These are phyloP conservation scores for Lasioglossum leucozonium DNA, from an alignment of 2,888 invertebrate genomes.

Conservation along the genomic window DNA sequence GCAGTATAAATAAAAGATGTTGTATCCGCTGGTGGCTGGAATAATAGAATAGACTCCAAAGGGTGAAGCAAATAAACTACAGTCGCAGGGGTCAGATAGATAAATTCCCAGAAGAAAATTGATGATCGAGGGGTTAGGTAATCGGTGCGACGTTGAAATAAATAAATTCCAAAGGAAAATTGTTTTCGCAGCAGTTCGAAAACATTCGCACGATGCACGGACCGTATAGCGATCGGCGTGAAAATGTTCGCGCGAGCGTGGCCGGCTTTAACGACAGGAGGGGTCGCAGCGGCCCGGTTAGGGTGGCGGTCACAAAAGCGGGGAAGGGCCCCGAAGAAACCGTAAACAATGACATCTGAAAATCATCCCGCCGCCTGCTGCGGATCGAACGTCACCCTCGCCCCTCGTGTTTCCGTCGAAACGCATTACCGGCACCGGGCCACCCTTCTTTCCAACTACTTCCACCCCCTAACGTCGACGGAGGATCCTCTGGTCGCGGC, in stretches of 20 bases:
- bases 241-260: conserved; percentile 20
- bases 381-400: conserved; percentile 40
- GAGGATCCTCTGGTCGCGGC: not conserved
- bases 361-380: conserved; percentile 52
- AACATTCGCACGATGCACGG: conserved; percentile 28
- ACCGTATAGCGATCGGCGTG: conserved; percentile 51
- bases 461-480: not conserved
- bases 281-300: conserved; percentile 47
- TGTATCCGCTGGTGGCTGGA: not conserved
- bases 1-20: not conserved
- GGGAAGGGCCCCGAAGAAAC: conserved; percentile 67
- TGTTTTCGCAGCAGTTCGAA: not conserved
- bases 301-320: conserved; percentile 57
- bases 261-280: conserved; percentile 47
- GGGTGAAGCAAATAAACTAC: not conserved
- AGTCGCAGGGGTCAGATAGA: not conserved
- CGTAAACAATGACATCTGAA: conserved; percentile 77
- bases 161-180: not conserved
- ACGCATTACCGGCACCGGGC: not conserved
- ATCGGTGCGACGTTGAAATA: not conserved
- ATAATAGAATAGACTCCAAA: not conserved
- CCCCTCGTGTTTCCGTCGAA: not conserved
- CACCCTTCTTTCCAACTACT: not conserved
- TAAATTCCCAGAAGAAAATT: not conserved
- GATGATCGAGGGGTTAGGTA: not conserved